phyloP scores from a whole-genome alignment of 2,888 invertebrate species.

The Dryobota labecula region DNA sequence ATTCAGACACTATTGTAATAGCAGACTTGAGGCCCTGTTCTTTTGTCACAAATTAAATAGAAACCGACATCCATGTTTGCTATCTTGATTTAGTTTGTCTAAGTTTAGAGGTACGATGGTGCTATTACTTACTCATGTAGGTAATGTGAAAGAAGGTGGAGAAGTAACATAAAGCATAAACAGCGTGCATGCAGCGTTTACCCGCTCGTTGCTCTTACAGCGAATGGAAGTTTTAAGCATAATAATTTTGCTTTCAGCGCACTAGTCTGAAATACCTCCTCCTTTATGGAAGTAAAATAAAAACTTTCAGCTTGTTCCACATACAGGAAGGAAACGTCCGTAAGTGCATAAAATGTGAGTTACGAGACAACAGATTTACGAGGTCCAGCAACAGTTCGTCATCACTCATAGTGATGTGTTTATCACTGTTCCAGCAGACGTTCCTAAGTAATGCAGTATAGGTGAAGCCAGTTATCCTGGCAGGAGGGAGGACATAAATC shows the following conservation, averaged over 20 bases:
- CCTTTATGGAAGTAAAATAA: slow-evolving; percentile 37
- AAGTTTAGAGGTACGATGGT: background rate
- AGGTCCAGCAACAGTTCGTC: slow-evolving; percentile 54
- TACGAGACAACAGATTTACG: slow-evolving; percentile 49
- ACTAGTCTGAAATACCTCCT: slow-evolving; percentile 30
- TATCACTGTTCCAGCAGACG: slow-evolving; percentile 54
- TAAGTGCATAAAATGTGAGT: slow-evolving; percentile 57
- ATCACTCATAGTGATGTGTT: slow-evolving; percentile 62
- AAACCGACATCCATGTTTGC: background rate
- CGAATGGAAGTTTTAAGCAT: slow-evolving; percentile 49
- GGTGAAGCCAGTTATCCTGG: slow-evolving; percentile 66
- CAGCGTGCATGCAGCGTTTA: too few species aligned
- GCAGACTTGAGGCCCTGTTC: too few species aligned
- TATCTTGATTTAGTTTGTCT: background rate
- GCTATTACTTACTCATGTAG: background rate
- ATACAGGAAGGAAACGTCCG: slow-evolving; percentile 42
- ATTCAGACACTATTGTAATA: too few species aligned
- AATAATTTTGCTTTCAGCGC: slow-evolving; percentile 50
- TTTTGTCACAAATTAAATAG: background rate
- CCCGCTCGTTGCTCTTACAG: slow-evolving; percentile 34
- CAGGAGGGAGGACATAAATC: slow-evolving; percentile 79
- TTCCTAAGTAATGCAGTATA: slow-evolving; percentile 59
- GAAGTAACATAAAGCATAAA: slow-evolving; percentile 40
- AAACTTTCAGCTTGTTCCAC: slow-evolving; percentile 26
- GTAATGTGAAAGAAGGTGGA: slow-evolving; percentile 18